Evolutionary conservation across 64 coral and sea anemone species (phyloP).

Genomic region (Stichodactyla mertensii): DNA sequence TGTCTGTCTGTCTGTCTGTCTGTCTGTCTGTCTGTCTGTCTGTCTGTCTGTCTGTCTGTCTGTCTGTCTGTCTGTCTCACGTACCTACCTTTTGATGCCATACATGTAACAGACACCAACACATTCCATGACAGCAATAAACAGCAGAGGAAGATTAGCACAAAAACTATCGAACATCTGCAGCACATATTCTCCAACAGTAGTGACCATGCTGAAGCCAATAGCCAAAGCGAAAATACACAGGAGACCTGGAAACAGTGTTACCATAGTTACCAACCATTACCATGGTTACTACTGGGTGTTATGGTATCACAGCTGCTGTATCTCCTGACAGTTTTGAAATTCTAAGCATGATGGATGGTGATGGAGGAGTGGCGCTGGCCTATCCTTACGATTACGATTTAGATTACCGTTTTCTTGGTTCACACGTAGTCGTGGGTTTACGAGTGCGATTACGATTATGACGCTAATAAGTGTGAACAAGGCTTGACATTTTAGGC

Average conservation of each 20-base stretch:
- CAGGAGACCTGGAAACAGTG: slow-evolving; percentile 50
- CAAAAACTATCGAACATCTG: slow-evolving; percentile 94
- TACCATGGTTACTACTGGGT: not conserved
- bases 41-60: not conserved
- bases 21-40: not conserved
- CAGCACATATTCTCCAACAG: slow-evolving; percentile 73
- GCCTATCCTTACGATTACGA: too few species aligned
- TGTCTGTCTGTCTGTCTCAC: not conserved
- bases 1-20: not conserved
- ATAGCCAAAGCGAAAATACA: slow-evolving; percentile 62
- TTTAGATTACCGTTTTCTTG: too few species aligned
- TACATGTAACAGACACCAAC: slow-evolving; percentile 78
- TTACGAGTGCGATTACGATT: too few species aligned
- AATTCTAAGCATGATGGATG: too few species aligned
- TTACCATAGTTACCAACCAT: not conserved
- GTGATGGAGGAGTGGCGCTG: too few species aligned
- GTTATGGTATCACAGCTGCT: too few species aligned
- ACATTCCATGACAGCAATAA: slow-evolving; percentile 88
- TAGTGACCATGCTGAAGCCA: slow-evolving; percentile 79
- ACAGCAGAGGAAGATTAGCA: slow-evolving; percentile 76
- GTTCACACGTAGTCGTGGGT: too few species aligned
- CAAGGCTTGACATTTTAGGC: too few species aligned
- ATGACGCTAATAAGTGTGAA: too few species aligned
- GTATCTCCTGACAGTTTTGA: too few species aligned
- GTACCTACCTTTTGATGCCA: slow-evolving; percentile 60